Percentiles rank a stretch among this genome's conserved stretches.
Conservation (phyloP, 2,113 vertebrate species). For the Dasyornis broadbenti region DNA sequence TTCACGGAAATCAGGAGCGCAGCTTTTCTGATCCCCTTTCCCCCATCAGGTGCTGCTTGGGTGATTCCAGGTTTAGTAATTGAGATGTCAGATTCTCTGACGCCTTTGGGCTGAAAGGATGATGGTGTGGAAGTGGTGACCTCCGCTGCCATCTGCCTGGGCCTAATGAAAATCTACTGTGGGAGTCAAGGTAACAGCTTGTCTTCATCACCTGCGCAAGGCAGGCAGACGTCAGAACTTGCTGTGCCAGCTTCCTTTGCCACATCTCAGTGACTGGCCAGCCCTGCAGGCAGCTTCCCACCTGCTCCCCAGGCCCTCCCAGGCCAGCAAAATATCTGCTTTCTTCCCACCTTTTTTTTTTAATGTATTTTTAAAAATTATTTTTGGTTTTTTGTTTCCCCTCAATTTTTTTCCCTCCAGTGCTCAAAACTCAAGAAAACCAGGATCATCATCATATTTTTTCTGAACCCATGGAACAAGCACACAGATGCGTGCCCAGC, state of each 20-base stretch:
- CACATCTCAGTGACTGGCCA: not conserved
- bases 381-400: not conserved
- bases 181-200: constrained; percentile 43
- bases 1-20: not conserved
- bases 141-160: constrained; percentile 41
- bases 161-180: constrained; percentile 51
- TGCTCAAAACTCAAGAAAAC: not conserved
- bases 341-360: not conserved
- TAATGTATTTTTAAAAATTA: too few relatives aligned
- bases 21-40: not conserved
- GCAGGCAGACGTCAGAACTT: not conserved
- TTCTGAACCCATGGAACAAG: not conserved
- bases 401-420: not conserved
- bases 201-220: constrained; percentile 11
- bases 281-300: constrained; percentile 7
- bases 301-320: not conserved
- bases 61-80: not conserved
- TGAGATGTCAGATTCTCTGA: constrained; percentile 25
- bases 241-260: constrained; percentile 19
- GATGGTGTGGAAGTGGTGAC: constrained; percentile 20
- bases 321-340: not conserved
- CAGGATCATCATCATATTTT: accelerated
- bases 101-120: not conserved
- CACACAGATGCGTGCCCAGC: not conserved
- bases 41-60: not conserved